A percentile compares a stretch with the other conserved stretches of the same genome.
phyloP scores from a whole-genome alignment of 2,113 vertebrate genomes.

The Raja brachyura region DNA sequence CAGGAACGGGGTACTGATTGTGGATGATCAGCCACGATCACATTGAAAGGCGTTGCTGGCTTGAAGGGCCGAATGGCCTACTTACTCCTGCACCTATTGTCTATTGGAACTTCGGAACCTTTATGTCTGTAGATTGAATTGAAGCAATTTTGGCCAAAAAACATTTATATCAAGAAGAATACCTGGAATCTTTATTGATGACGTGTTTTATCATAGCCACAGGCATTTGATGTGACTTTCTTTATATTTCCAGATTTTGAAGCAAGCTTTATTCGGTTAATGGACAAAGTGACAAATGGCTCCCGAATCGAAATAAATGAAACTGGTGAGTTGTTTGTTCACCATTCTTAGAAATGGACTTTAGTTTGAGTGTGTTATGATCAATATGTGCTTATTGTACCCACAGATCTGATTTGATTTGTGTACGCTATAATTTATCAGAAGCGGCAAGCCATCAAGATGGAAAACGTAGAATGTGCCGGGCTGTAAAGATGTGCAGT shows the following conservation, averaged over 20 bases:
- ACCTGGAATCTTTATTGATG: background rate
- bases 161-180: background rate
- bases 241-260: constrained; percentile 73
- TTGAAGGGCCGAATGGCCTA: no score
- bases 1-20: no score
- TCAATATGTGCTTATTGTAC: background rate
- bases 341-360: background rate
- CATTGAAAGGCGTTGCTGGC: no score
- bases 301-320: constrained; percentile 94
- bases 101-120: background rate
- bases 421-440: no score
- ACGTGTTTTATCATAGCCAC: background rate
- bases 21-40: no score
- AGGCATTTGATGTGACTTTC: constrained; percentile 37
- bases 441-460: background rate
- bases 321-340: constrained; percentile 67
- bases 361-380: background rate
- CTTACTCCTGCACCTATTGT: no score
- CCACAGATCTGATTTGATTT: no score
- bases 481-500: background rate
- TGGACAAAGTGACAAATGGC: constrained; percentile 95
- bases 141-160: background rate
- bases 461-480: background rate
- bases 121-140: background rate
- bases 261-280: constrained; percentile 86